Conservation (phyloP, 2,797 vertebrate genomes). For the Corythornis leucogaster region DNA sequence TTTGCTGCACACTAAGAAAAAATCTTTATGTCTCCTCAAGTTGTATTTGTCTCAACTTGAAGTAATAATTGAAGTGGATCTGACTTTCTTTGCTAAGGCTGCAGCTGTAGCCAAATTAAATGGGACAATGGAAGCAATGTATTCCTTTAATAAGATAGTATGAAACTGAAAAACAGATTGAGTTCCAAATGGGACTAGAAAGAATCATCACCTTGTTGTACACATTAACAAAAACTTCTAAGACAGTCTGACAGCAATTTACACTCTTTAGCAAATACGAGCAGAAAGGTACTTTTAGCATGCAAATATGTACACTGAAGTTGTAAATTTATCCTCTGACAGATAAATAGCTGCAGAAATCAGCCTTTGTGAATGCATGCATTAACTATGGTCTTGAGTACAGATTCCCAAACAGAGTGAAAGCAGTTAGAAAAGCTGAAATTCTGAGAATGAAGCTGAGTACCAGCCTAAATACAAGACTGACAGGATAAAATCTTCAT, state of each 20-base stretch:
- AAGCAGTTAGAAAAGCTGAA: not conserved
- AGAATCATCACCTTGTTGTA: not conserved
- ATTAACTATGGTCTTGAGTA: not conserved
- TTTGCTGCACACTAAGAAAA: not conserved
- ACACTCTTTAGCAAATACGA: not conserved
- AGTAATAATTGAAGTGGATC: conserved; percentile 7
- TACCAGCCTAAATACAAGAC: not conserved
- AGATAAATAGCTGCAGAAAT: not conserved
- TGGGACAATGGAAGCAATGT: not conserved
- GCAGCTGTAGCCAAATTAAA: conserved; percentile 1
- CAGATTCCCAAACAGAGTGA: not conserved
- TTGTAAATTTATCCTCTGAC: not conserved
- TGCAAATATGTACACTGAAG: not conserved
- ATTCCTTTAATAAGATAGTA: not conserved
- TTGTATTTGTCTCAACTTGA: conserved; percentile 23
- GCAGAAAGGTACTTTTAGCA: not conserved
- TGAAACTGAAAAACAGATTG: not conserved
- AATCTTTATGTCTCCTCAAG: not conserved
- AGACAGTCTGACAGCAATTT: not conserved
- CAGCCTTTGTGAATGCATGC: not conserved
- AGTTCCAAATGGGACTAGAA: not conserved
- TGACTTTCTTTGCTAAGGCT: not conserved
- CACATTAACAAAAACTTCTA: not conserved
- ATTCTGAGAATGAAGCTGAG: not conserved
- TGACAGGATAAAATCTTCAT: not conserved